Base-by-base conservation (phyloP, 2,888 invertebrate genomes). In the Drosophila algonquin region DNA sequence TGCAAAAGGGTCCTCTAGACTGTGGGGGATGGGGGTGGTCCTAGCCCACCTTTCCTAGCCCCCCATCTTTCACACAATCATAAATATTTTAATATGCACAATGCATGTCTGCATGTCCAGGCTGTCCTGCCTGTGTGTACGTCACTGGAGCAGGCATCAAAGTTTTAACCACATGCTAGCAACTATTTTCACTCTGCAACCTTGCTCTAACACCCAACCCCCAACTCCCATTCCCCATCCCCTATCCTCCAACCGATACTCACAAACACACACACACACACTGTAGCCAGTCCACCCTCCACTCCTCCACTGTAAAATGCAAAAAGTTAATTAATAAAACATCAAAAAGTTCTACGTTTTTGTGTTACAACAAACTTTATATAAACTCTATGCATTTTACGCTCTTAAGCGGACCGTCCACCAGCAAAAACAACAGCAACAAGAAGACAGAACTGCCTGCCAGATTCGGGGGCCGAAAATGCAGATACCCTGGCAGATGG, bases 301-400 rank as follows among this genome's bases (percentile, higher is more conserved):
- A 8, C 40, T 3, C 45, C 48, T 35, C 56, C 56, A 44, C 32
- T 51, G 76, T 71, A 65, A 78, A 84, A 86, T 82, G 83, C 83
- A 86, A 83, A 84, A 84, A 88, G 84, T 84, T 84, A 84, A 84
- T 84, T 84, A 84, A 84, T 84, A 84, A 88, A 84, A 88, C 84
- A 88, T 88, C 89, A 88, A 84, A 84, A 88, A 88, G 87, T 88
- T 88, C 72, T 80, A 79, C 89, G 81, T 84, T 82, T 72, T 86
- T 84, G 81, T 83, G 87, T 83, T 77, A 71, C 79, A 86, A 72
- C 73, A 75, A 84, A 84, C 84, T 84, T 88, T 88, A 83, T 88
- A 86, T 88, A 86, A 84, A 88, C 89, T 84, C 81, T 69, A 86
- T 80, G 80, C 71, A 78, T 88, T 88, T 78, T 80, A 82, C 85